Evolutionary conservation across 2,113 vertebrate species (phyloP).

Genomic region (Setophaga coronata): DNA sequence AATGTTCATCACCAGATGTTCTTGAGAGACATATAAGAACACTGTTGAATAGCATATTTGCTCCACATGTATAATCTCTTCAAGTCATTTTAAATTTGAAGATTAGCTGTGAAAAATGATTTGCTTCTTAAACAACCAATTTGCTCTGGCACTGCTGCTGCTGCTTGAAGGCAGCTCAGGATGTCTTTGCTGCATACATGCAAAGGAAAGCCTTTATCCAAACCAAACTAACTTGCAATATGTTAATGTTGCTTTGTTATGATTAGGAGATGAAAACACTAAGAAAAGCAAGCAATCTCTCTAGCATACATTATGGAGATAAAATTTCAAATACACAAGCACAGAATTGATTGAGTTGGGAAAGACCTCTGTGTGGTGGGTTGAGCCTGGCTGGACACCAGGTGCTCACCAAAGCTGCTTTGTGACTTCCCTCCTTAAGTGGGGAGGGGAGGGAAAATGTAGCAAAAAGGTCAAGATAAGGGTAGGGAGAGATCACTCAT

Average conservation of each 20-base stretch:
- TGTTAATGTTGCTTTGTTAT: background rate
- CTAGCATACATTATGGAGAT: background rate
- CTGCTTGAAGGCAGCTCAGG: background rate
- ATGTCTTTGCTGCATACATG: background rate
- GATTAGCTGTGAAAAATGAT: conserved; percentile 32
- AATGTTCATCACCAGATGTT: background rate
- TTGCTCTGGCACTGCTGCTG: background rate
- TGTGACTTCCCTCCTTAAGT: background rate
- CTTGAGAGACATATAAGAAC: background rate
- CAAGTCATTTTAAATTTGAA: conserved; percentile 27
- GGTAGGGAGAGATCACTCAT: background rate
- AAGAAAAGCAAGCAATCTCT: background rate
- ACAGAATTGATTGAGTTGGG: background rate
- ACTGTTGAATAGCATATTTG: background rate
- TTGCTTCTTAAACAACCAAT: conserved; percentile 19
- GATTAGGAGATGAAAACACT: background rate
- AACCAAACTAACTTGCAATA: background rate
- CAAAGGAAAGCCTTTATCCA: background rate
- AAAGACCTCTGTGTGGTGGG: background rate
- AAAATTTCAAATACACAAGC: background rate
- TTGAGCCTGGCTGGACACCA: background rate
- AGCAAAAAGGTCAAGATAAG: background rate
- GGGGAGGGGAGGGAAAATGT: background rate
- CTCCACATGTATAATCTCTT: conserved; percentile 15
- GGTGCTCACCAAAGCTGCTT: background rate